These are phyloP conservation scores for Dendroctonus ponderosae DNA, from an alignment of 1,140 invertebrate species.

Conservation along the genomic window DNA sequence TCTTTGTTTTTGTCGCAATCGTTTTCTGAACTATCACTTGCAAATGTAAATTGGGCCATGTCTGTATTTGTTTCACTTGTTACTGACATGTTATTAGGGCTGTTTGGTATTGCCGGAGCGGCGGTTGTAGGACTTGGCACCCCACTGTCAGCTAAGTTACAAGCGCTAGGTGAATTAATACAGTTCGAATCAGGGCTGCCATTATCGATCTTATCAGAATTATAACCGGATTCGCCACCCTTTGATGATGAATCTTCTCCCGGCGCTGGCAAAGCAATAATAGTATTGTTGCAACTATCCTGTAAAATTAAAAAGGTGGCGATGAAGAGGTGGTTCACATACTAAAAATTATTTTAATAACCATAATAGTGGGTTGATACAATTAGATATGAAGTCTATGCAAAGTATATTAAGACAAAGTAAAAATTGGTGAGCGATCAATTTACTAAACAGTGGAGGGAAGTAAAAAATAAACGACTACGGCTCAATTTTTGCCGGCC, in stretches of 20 bases:
- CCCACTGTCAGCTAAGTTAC: constrained; percentile 52
- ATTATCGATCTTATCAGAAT: constrained; percentile 62
- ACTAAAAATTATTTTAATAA: no score
- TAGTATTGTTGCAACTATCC: background rate
- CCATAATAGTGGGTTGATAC: no score
- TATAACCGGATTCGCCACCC: constrained; percentile 67
- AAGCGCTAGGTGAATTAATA: constrained; percentile 36
- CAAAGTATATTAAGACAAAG: no score
- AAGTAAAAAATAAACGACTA: no score
- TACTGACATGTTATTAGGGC: constrained; percentile 50
- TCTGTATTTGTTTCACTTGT: constrained; percentile 59
- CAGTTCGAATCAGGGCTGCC: constrained; percentile 45
- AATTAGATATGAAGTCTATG: no score
- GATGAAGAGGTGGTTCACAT: no score
- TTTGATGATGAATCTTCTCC: constrained; percentile 45
- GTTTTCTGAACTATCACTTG: constrained; percentile 40
- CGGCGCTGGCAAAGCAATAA: constrained; percentile 23
- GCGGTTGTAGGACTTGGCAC: constrained; percentile 53
- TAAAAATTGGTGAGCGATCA: no score
- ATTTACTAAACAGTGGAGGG: no score
- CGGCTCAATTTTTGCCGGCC: no score
- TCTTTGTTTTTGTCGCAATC: constrained; percentile 33
- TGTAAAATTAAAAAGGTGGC: background rate
- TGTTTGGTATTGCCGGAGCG: constrained; percentile 56
- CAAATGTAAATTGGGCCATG: constrained; percentile 46